These are phyloP conservation scores for Apocrypta bakeri DNA, from an alignment of 1,140 invertebrate genomes.

Conservation along the genomic window DNA sequence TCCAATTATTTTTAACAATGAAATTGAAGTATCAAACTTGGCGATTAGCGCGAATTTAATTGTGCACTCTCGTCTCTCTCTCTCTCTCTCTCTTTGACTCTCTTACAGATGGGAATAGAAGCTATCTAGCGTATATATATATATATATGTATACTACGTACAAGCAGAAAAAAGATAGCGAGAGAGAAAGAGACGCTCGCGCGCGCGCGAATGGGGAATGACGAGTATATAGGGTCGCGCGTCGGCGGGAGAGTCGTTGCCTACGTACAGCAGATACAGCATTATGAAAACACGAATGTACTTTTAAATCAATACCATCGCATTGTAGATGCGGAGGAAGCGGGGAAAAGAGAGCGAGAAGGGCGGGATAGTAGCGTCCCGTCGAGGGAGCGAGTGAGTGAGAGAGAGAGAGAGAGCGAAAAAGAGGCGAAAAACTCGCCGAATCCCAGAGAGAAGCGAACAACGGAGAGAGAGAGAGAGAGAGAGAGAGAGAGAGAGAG, in stretches of 20 bases:
- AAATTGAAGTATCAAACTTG: conserved; percentile 64
- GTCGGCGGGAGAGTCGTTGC: conserved; percentile 55
- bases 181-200: conserved; percentile 48
- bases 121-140: conserved; percentile 23
- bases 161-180: conserved; percentile 25
- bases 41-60: conserved; percentile 71
- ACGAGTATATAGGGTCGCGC: background rate
- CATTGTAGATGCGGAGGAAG: conserved; percentile 69
- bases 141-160: no score
- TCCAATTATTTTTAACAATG: conserved; percentile 65
- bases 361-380: conserved; percentile 20
- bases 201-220: conserved; percentile 36
- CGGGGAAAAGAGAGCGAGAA: conserved; percentile 56
- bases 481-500: conserved; percentile 29
- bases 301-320: conserved; percentile 76
- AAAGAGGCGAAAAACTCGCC: conserved; percentile 43
- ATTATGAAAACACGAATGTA: conserved; percentile 76
- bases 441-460: conserved; percentile 53
- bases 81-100: background rate
- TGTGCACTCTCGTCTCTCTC: conserved; percentile 53
- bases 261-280: conserved; percentile 73
- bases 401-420: conserved; percentile 47
- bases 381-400: conserved; percentile 26
- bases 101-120: conserved; percentile 1
- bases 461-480: conserved; percentile 45